A percentile compares a stretch with the other conserved stretches of the same genome.
Evolutionary conservation across 2,888 invertebrate species (phyloP).

Genomic region (Diabrotica balteata): DNA sequence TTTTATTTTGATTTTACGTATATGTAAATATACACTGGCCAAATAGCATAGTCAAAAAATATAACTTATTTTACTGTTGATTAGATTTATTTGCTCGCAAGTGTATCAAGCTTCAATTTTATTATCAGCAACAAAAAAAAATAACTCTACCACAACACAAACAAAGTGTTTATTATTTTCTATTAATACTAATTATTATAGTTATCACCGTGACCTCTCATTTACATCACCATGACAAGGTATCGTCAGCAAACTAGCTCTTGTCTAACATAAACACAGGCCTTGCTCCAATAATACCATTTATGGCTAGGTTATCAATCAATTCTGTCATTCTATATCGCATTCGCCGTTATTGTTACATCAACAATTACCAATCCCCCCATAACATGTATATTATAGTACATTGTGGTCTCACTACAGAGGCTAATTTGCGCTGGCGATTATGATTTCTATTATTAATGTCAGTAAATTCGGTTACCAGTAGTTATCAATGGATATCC

Average conservation of each 20-base stretch:
- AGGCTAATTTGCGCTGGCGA: constrained; percentile 23
- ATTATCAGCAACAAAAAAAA: too few species aligned
- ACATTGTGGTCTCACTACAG: constrained; percentile 11
- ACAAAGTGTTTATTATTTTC: too few species aligned
- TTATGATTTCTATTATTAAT: constrained; percentile 22
- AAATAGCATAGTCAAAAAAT: too few species aligned
- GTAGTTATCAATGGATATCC: neutral
- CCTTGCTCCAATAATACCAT: constrained; percentile 11
- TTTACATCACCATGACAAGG: neutral
- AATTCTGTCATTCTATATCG: constrained; percentile 22
- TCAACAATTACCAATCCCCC: constrained; percentile 13
- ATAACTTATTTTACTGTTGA: too few species aligned
- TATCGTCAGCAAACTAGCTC: neutral
- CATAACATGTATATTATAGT: constrained; percentile 25
- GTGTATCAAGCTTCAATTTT: too few species aligned
- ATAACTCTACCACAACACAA: too few species aligned
- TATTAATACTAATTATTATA: too few species aligned
- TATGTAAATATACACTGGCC: too few species aligned
- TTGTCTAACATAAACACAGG: constrained; percentile 1
- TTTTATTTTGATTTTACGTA: too few species aligned
- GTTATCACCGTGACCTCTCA: neutral
- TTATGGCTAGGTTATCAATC: constrained; percentile 24
- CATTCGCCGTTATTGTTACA: constrained; percentile 18
- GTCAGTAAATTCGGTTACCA: constrained; percentile 15
- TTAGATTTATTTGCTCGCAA: too few species aligned